These are phyloP conservation scores for Galago senegalensis DNA, from an alignment of 2,797 vertebrate genomes.

Conservation along the genomic window DNA sequence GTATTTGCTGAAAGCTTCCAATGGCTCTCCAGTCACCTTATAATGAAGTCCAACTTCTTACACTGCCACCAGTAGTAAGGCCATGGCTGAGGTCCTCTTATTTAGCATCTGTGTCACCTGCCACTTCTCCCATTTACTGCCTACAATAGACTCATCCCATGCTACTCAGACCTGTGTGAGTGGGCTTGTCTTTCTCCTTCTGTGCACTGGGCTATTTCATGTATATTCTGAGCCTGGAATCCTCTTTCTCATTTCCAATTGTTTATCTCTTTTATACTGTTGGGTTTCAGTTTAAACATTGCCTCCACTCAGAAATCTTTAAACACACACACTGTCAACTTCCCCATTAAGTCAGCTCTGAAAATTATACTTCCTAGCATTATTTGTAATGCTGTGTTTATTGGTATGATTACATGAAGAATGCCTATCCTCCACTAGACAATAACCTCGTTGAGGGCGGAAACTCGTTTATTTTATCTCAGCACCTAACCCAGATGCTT, in stretches of 20 bases:
- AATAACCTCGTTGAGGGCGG: neutral
- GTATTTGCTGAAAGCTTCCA: neutral
- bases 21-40: neutral
- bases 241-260: neutral
- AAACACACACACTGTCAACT: neutral
- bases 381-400: neutral
- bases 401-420: neutral
- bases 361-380: neutral
- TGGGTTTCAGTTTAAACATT: slow-evolving; percentile 10
- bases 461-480: neutral
- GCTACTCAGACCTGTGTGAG: neutral
- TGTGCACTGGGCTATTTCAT: neutral
- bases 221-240: neutral
- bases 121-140: neutral
- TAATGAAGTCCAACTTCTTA: neutral
- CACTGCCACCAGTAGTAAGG: neutral
- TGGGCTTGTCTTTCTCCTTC: neutral
- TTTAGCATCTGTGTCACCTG: neutral
- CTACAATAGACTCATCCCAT: neutral
- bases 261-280: neutral
- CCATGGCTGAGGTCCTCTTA: neutral
- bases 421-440: neutral
- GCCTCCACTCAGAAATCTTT: slow-evolving; percentile 1
- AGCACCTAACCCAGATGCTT: neutral
- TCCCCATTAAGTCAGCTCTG: neutral